Base-by-base conservation (phyloP, 2,113 vertebrate species). In the Acrocephalus kingi region DNA sequence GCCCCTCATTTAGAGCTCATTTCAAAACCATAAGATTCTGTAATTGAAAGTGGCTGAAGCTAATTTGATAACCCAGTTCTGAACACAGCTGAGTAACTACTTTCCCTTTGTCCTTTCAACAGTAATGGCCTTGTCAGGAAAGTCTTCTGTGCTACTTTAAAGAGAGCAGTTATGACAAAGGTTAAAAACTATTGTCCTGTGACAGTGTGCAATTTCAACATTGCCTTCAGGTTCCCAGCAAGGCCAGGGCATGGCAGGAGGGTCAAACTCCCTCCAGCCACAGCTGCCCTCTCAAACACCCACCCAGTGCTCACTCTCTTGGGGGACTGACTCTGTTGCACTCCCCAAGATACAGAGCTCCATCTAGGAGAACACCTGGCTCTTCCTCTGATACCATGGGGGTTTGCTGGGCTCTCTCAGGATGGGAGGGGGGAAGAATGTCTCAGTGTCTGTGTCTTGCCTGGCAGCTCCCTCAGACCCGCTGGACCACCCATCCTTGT, bases 41-140 rank as follows among this genome's bases (percentile, higher is more conserved):
- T 97, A 97, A 97, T 97, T 97, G 97, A 97, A 97, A 97, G 94
- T 96, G 95, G 90, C 92, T 96, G 94, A 89, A 96, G 92, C 90
- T 97, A 96, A 97, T 97, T 97, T 97, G 93, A 97, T 96, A 97
- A 96, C 95, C 96, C 89, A 94, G 94, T 96, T 97, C 95, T 96
- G 93, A 96, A 75, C 76, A 89, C 77, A 96, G 94, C 66, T 6
- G 6, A 93, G 59, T 92, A 95, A 94, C 94, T 95, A 61, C 93
- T 95, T 96, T 97, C 84, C 78, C 63, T 97, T 97, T 97, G 93
- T 97, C 97, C 96, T 97, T 97, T 91, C 94, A 91, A 61, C 92
- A 89, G 90, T 92, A 96, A 97, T 91, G 88, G 94, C 90, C 88
- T 92, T 94, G 94, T 96, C 90, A 89, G 92, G 52, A 94, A 94